Evolutionary conservation across 2,888 invertebrate species (phyloP).

Genomic region (Luperina testacea): DNA sequence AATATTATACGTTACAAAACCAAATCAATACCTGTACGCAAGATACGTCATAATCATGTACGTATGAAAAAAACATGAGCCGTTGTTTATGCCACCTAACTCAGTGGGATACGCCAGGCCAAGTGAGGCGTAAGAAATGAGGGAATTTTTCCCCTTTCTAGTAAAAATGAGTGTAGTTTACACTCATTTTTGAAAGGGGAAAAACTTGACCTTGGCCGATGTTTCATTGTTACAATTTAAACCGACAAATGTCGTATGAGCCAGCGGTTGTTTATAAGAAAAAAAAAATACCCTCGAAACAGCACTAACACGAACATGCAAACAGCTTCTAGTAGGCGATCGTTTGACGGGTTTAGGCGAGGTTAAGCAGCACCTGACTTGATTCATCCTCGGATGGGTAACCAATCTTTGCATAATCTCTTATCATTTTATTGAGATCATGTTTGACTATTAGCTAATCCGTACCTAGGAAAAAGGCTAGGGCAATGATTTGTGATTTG

Average conservation of each 20-base stretch:
- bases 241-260: no score
- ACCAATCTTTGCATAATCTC: background rate
- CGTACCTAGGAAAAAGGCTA: background rate
- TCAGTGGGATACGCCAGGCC: conserved; percentile 1
- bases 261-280: no score
- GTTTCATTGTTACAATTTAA: background rate
- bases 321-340: no score
- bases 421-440: background rate
- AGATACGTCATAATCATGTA: conserved; percentile 14
- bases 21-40: conserved; percentile 5
- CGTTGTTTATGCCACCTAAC: conserved; percentile 11
- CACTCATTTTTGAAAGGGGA: background rate
- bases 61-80: conserved; percentile 35
- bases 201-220: background rate
- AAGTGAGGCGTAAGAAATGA: conserved; percentile 11
- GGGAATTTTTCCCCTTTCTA: no score
- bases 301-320: no score
- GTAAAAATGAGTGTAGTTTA: no score
- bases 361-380: background rate
- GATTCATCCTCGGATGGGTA: background rate
- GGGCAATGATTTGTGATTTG: background rate
- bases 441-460: background rate
- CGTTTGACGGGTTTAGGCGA: no score
- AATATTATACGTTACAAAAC: background rate
- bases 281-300: no score